Evolutionary conservation across 1,140 invertebrate species (phyloP), one percentile per base, ranked within the genome.

Genomic region (Drosophila triauraria): DNA sequence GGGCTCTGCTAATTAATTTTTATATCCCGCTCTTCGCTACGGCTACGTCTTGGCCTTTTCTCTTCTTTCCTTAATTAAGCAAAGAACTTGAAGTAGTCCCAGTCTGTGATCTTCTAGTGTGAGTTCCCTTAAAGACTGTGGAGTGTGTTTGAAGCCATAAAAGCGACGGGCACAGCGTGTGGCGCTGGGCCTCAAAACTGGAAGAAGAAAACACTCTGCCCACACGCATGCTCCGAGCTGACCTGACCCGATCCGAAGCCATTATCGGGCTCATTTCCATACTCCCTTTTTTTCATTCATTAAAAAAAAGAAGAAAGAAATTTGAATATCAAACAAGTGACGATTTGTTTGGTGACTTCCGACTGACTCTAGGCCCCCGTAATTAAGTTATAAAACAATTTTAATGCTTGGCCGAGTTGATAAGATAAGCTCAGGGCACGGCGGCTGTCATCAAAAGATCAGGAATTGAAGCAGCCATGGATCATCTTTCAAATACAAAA

Each of bases 311-410:
- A 20, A 46, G 47, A 51, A 68, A 50, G 47, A 44, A 51, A 75
- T 90, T 88, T 82, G 62, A 88, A 85, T 85, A 88, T 84, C 71
- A 81, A 79, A 88, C 74, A 90, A 90, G 80, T 84, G 80, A 84
- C 85, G 85, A 90, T 88, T 88, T 85, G 80, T 90, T 46, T 13
- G 42, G n/a, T 32, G 47, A 27, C 46, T 48, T 48, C 27, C 42
- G 46, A n/a, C 59, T 46, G 23, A 68, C 32, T 30, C 32, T 8
- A 32, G 32, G 32, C 32, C 9, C 32, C 32, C 38, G 75, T 78
- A 84, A 87, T 88, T 80, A 80, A 87, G 83, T 87, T 88, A 88
- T 87, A 88, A 88, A 87, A 80, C 63, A 83, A 88, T 84, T 86
- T 83, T 83, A 88, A 86, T 87, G 76, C 79, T 76, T n/a, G 35